A percentile compares a stretch with the other conserved stretches of the same genome.
Evolutionary conservation across 2,113 vertebrate species (phyloP).

Genomic region (Hemibagrus wyckioides): DNA sequence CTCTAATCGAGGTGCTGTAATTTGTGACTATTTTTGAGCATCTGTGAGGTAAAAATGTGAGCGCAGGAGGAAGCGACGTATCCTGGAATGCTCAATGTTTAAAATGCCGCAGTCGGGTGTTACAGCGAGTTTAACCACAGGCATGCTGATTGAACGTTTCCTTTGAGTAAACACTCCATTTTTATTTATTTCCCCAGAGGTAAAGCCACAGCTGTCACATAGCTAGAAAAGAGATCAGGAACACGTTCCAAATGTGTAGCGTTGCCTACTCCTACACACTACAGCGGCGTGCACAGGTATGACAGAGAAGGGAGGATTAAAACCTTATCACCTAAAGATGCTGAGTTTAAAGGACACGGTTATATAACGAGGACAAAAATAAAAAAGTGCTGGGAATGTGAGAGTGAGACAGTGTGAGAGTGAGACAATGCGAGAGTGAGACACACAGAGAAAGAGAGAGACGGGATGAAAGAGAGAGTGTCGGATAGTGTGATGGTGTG

Average conservation of each 20-base stretch:
- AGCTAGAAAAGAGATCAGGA: not conserved
- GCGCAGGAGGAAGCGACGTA: not conserved
- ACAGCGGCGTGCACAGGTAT: not conserved
- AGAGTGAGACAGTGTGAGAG: not conserved
- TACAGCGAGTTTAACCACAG: conserved; percentile 26
- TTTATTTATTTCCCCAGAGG: conserved; percentile 10
- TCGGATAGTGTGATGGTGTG: conserved; percentile 12
- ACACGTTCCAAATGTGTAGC: not conserved
- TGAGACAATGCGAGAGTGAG: not conserved
- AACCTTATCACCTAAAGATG: not conserved
- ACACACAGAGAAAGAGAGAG: not conserved
- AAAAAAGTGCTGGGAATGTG: not conserved
- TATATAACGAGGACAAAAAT: not conserved
- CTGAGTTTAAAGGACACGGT: not conserved
- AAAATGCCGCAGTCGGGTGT: conserved; percentile 4
- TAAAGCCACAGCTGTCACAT: conserved; percentile 30
- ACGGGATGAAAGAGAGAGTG: not conserved
- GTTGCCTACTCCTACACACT: not conserved
- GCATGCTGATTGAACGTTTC: conserved; percentile 33
- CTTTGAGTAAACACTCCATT: conserved; percentile 28
- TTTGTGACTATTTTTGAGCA: not conserved
- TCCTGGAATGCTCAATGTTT: not conserved
- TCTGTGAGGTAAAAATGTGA: not conserved
- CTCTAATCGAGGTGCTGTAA: not conserved
- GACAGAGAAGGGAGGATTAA: not conserved